Evolutionary conservation across 2,113 vertebrate genomes (phyloP), one percentile per base, ranked within the genome.

Genomic region (Salvator merianae): DNA sequence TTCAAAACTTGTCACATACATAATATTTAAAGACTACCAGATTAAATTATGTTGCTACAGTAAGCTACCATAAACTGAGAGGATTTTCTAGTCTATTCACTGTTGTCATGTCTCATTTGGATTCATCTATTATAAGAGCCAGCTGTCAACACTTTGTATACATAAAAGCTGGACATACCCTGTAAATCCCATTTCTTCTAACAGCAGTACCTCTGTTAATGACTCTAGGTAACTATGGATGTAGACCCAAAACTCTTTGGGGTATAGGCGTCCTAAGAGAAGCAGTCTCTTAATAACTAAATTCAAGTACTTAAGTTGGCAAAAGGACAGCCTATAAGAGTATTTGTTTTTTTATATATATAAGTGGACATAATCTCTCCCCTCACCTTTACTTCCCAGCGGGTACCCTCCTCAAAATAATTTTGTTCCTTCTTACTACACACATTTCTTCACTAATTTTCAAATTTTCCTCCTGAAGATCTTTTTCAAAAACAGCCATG

Each of bases 141-240:
- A 63, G 43, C 43, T 86, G 47, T 78, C 70, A 81, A 77, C 7
- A 82, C 38, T 71, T 87, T 47, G 18, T 34, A 84, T 69, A 36
- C 43, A 26, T 2, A 4, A 88, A 50, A n/a, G 43, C 43, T 88
- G 63, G 81, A 93, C 89, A 63, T 9, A 88, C 65, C 87, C 88
- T 88, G 83, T 85, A 79, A 77, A 50, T 1, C 34, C 79, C 93
- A 69, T 50, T 63, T 82, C 3, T 38, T 79, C 16, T 34, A 66
- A 77, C 43, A 87, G 65, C 81, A 28, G 86, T 22, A 78, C 53
- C 53, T 73, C 84, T 59, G 53, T 91, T 77, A 73, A n/a, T 53
- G 62, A 0, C 0, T 86, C 55, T 70, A 77, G 81, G 50, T 32
- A 81, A 76, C 71, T 81, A 79, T 76, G 34, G 53, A 59, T 77